These are phyloP conservation scores for Lycaena phlaeas DNA, from an alignment of 2,888 invertebrate genomes.

Conservation along the genomic window DNA sequence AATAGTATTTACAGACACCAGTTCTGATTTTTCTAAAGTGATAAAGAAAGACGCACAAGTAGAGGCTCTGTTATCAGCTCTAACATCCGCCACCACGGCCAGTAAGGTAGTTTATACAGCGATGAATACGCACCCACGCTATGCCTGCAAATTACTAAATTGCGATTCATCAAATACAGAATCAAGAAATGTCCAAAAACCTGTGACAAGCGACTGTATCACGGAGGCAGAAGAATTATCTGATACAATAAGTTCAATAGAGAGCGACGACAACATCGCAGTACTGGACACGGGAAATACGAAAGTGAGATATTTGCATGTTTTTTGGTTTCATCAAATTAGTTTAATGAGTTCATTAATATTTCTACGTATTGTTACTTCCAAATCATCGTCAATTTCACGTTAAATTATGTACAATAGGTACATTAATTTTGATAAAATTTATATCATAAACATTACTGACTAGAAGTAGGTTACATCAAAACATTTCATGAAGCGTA, in stretches of 20 bases:
- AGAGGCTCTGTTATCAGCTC: constrained; percentile 1
- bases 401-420: too few relatives aligned
- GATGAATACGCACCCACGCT: background rate
- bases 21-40: background rate
- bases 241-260: background rate
- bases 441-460: too few relatives aligned
- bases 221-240: background rate
- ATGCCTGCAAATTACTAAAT: background rate
- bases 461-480: too few relatives aligned
- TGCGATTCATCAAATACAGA: background rate
- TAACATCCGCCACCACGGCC: background rate
- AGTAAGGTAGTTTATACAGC: background rate
- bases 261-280: background rate
- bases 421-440: too few relatives aligned
- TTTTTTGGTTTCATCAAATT: too few relatives aligned
- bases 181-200: background rate
- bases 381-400: too few relatives aligned
- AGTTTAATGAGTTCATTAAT: too few relatives aligned
- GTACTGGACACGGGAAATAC: too few relatives aligned
- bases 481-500: too few relatives aligned
- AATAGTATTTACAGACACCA: background rate
- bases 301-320: too few relatives aligned
- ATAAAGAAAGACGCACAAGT: constrained; percentile 2
- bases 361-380: too few relatives aligned
- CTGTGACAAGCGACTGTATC: background rate